A percentile compares a stretch with the other conserved stretches of the same genome.
Conservation (phyloP, 2,113 vertebrate genomes). For the Sigmodon hispidus region DNA sequence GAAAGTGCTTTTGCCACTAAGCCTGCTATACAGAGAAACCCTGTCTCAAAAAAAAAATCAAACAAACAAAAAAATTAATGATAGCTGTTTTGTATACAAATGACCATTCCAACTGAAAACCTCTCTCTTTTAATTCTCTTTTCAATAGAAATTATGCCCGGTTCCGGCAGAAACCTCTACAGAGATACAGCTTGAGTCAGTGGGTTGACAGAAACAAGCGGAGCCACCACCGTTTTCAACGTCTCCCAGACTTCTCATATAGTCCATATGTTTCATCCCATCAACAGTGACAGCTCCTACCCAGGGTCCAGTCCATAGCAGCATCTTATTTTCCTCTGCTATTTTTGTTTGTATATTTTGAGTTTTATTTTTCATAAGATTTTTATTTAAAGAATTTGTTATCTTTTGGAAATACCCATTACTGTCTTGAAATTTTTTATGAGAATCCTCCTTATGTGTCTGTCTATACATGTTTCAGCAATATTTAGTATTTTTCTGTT, state of each 20-base stretch:
- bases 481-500: constrained; percentile 48
- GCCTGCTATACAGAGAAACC: not conserved
- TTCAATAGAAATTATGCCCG: constrained; percentile 77
- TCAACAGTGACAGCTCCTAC: not conserved
- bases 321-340: constrained; percentile 29
- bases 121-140: constrained; percentile 51
- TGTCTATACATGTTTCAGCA: constrained; percentile 53
- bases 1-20: not conserved
- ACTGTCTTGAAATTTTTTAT: constrained; percentile 63
- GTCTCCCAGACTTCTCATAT: constrained; percentile 66
- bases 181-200: constrained; percentile 63
- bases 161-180: constrained; percentile 62
- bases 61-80: not conserved
- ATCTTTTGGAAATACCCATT: constrained; percentile 66
- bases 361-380: constrained; percentile 69
- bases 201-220: constrained; percentile 75
- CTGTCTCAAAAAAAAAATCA: not conserved
- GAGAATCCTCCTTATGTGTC: constrained; percentile 33
- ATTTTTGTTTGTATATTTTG: constrained; percentile 64
- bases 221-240: constrained; percentile 74
- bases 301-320: constrained; percentile 43
- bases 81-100: not conserved
- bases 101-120: not conserved
- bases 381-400: constrained; percentile 68
- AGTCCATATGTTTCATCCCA: constrained; percentile 35